phyloP scores from a whole-genome alignment of 2,797 vertebrate species.

The Melanotaenia nigrans region DNA sequence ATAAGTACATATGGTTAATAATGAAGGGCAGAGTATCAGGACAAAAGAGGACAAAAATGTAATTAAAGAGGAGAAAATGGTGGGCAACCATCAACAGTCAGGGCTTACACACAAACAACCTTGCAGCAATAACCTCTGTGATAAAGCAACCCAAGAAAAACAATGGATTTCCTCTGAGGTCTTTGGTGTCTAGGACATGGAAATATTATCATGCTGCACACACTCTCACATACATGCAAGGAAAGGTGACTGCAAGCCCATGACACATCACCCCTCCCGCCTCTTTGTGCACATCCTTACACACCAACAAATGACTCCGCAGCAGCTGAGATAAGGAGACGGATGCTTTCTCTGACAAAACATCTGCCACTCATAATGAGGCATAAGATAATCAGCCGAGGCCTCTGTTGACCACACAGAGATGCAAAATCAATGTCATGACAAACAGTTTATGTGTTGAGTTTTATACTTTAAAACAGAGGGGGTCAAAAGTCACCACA shows the following conservation, averaged over 20 bases:
- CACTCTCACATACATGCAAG: constrained; percentile 34
- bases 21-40: constrained; percentile 36
- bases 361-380: constrained; percentile 62
- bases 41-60: constrained; percentile 9
- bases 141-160: constrained; percentile 64
- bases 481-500: constrained; percentile 40
- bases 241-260: constrained; percentile 54
- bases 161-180: constrained; percentile 65
- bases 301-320: constrained; percentile 44
- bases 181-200: constrained; percentile 61
- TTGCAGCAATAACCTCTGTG: constrained; percentile 70
- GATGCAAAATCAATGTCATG: constrained; percentile 6
- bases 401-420: constrained; percentile 24
- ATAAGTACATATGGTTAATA: constrained; percentile 24
- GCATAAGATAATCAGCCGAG: constrained; percentile 45
- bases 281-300: constrained; percentile 38
- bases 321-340: constrained; percentile 46
- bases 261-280: constrained; percentile 34
- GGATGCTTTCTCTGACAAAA: constrained; percentile 57
- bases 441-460: not conserved
- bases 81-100: constrained; percentile 32
- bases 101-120: constrained; percentile 19
- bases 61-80: constrained; percentile 53
- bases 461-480: not conserved
- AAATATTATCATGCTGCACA: constrained; percentile 67